These are phyloP conservation scores for Jaculus jaculus DNA, from an alignment of 2,113 vertebrate species.

Conservation along the genomic window DNA sequence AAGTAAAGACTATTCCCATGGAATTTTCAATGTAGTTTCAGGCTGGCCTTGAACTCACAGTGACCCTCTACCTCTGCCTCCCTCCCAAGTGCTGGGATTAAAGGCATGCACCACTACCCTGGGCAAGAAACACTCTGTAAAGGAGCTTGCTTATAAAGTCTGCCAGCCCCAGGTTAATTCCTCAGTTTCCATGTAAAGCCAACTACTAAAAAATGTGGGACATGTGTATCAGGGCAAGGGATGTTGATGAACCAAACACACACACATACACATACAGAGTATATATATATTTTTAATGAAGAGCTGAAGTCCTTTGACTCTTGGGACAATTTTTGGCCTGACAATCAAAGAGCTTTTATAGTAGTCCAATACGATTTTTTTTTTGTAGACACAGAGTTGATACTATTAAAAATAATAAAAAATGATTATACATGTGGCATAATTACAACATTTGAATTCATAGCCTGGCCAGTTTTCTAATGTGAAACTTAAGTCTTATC, in stretches of 20 bases:
- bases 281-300: not conserved
- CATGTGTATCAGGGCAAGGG: too few relatives aligned
- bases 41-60: too few relatives aligned
- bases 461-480: not conserved
- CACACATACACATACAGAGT: too few relatives aligned
- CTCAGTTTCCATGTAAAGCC: too few relatives aligned
- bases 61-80: too few relatives aligned
- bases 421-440: not conserved
- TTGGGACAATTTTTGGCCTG: not conserved
- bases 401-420: slow-evolving; percentile 19
- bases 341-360: not conserved
- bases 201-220: too few relatives aligned
- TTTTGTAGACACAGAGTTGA: not conserved
- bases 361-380: not conserved
- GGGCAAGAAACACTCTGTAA: too few relatives aligned
- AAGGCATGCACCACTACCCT: too few relatives aligned
- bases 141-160: too few relatives aligned
- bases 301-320: not conserved
- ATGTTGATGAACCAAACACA: too few relatives aligned
- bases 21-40: not conserved
- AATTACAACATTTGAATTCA: not conserved
- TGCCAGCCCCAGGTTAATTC: too few relatives aligned
- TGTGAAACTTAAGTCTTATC: not conserved
- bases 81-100: too few relatives aligned
- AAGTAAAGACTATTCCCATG: not conserved